Conservation (phyloP, 2,888 invertebrate genomes). For the Sphecodes monilicornis region DNA sequence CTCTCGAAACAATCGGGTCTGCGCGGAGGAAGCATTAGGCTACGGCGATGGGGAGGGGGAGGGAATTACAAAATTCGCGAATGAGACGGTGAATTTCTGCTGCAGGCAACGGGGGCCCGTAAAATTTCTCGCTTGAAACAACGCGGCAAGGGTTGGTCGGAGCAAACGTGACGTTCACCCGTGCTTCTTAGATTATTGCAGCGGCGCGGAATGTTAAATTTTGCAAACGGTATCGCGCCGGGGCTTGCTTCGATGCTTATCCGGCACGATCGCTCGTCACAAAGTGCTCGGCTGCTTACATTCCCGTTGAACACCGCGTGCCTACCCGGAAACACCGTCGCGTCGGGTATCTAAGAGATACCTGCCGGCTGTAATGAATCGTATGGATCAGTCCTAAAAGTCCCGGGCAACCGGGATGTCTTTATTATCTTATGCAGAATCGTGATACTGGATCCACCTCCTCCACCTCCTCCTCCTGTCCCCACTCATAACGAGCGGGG, state of each 20-base stretch:
- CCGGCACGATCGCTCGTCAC: conserved; percentile 40
- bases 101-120: not conserved
- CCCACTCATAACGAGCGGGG: not conserved
- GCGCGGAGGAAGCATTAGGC: not conserved
- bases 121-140: not conserved
- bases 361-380: conserved; percentile 52
- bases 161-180: not conserved
- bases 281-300: conserved; percentile 39
- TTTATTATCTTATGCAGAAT: conserved; percentile 51
- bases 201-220: conserved; percentile 30
- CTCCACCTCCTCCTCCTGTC: not conserved
- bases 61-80: conserved; percentile 1
- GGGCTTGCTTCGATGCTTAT: conserved; percentile 29
- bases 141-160: not conserved
- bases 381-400: conserved; percentile 57
- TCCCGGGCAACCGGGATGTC: conserved; percentile 39
- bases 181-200: conserved; percentile 25
- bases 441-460: conserved; percentile 33
- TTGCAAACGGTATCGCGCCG: conserved; percentile 23
- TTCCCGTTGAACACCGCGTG: conserved; percentile 21
- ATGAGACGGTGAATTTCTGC: not conserved
- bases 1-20: not conserved
- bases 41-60: not conserved
- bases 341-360: conserved; percentile 47
- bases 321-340: conserved; percentile 12